Percentiles rank a stretch among this genome's conserved stretches.
Evolutionary conservation across 2,797 vertebrate genomes (phyloP).

Genomic region (Strix occidentalis): DNA sequence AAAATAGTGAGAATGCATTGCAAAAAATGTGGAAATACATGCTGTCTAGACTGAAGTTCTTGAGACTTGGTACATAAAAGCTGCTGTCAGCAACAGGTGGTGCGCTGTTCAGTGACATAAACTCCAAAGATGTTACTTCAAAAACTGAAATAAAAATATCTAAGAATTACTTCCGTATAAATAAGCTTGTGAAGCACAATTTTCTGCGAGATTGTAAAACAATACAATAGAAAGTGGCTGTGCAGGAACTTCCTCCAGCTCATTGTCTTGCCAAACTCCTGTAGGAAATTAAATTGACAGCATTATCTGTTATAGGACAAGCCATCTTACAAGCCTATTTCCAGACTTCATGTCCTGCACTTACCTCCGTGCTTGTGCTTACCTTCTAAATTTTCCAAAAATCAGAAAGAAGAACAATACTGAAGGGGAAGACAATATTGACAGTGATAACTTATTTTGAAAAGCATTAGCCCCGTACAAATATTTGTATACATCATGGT

Average conservation of each 20-base stretch:
- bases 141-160: background rate
- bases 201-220: background rate
- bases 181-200: background rate
- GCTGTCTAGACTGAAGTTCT: background rate
- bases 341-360: background rate
- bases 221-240: background rate
- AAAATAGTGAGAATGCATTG: rapidly evolving
- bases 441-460: background rate
- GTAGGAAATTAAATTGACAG: constrained; percentile 42
- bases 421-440: background rate
- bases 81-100: constrained; percentile 46
- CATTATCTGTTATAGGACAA: constrained; percentile 37
- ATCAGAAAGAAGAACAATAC: rapidly evolving
- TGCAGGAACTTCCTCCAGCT: background rate
- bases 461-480: background rate
- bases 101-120: background rate
- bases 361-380: background rate
- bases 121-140: background rate
- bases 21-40: rapidly evolving
- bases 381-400: background rate
- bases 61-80: background rate
- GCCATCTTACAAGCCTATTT: constrained; percentile 4
- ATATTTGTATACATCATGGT: background rate
- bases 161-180: background rate
- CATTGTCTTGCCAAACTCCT: constrained; percentile 1